Evolutionary conservation across 2,888 invertebrate genomes (phyloP).

Genomic region (Sphaeridia pumilis): DNA sequence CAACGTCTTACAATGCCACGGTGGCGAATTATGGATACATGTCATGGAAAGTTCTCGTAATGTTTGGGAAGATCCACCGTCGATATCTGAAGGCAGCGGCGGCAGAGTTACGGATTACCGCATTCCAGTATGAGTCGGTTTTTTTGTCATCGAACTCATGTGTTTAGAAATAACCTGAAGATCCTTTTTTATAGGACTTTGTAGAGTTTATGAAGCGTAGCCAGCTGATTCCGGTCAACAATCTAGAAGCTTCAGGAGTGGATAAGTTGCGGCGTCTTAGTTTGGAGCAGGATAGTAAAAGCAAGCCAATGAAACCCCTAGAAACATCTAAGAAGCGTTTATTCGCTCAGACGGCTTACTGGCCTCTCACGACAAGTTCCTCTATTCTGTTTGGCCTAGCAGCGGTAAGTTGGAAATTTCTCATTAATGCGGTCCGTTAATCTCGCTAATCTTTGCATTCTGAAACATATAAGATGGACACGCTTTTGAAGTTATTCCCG

Average conservation of each 20-base stretch:
- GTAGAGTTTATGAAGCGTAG: slow-evolving; percentile 77
- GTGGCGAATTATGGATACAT: slow-evolving; percentile 92
- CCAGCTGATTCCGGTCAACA: slow-evolving; percentile 52
- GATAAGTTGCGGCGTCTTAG: background rate
- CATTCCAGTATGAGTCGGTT: slow-evolving; percentile 43
- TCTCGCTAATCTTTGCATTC: background rate
- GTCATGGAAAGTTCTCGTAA: slow-evolving; percentile 71
- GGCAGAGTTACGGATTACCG: slow-evolving; percentile 88
- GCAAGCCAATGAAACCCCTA: slow-evolving; percentile 40
- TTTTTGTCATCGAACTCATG: background rate
- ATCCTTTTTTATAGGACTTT: slow-evolving; percentile 51
- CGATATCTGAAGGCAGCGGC: slow-evolving; percentile 87
- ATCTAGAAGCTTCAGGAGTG: background rate
- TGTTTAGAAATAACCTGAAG: background rate
- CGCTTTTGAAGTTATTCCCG: slow-evolving; percentile 22
- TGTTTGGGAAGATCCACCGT: slow-evolving; percentile 86
- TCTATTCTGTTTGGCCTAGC: slow-evolving; percentile 30
- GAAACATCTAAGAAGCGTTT: slow-evolving; percentile 56
- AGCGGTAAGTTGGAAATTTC: slow-evolving; percentile 21
- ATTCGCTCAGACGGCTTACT: slow-evolving; percentile 66
- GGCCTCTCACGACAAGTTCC: slow-evolving; percentile 57
- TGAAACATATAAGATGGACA: slow-evolving; percentile 18
- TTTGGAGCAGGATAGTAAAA: slow-evolving; percentile 9
- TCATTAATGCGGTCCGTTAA: background rate
- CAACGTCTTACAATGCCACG: slow-evolving; percentile 84